A percentile compares a stretch with the other conserved stretches of the same genome.
phyloP scores from a whole-genome alignment of 2,888 invertebrate genomes.

The Ochropacha duplaris region DNA sequence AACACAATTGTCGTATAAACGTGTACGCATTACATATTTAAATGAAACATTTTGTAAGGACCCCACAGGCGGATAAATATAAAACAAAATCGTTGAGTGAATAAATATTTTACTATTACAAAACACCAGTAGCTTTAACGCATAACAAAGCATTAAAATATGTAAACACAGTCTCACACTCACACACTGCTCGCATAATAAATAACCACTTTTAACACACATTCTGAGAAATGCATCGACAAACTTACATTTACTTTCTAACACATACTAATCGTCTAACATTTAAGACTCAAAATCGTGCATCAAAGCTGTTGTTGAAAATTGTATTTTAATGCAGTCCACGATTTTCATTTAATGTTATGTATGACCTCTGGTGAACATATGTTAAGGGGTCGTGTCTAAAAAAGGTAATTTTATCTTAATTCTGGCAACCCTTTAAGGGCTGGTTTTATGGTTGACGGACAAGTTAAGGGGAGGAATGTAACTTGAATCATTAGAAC shows the following conservation, averaged over 20 bases:
- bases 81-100: constrained; percentile 48
- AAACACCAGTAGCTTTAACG: constrained; percentile 59
- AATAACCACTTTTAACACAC: constrained; percentile 52
- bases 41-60: constrained; percentile 22
- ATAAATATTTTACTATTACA: constrained; percentile 56
- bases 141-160: constrained; percentile 58
- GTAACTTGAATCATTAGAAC: constrained; percentile 11
- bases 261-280: background rate
- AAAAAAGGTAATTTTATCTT: constrained; percentile 40
- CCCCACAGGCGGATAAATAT: constrained; percentile 52
- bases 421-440: constrained; percentile 41
- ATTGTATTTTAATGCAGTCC: constrained; percentile 27
- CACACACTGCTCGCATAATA: constrained; percentile 42
- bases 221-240: constrained; percentile 49
- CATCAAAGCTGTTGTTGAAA: constrained; percentile 19
- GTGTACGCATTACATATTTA: background rate
- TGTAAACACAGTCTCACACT: constrained; percentile 52
- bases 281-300: constrained; percentile 1
- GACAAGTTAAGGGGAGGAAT: constrained; percentile 24
- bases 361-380: constrained; percentile 15
- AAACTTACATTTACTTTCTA: constrained; percentile 27
- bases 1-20: background rate
- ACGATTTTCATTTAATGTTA: constrained; percentile 33
- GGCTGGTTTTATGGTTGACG: constrained; percentile 23
- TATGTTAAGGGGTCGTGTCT: constrained; percentile 27